Conservation (phyloP, 2,797 vertebrate species). For the Microctenopoma lineatum region DNA sequence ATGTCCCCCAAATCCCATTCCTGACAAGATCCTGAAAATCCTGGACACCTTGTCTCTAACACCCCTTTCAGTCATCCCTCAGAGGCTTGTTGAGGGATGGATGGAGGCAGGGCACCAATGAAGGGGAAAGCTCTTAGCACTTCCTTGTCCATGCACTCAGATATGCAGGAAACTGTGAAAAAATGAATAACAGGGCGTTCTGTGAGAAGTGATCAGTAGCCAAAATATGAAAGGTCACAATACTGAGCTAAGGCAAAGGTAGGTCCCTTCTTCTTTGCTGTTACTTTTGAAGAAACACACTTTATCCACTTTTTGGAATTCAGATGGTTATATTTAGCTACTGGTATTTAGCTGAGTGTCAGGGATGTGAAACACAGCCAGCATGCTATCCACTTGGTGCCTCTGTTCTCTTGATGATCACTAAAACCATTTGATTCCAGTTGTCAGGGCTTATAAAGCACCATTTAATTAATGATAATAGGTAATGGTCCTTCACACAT, state of each 20-base stretch:
- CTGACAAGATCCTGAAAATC: constrained; percentile 59
- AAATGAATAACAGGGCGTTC: constrained; percentile 53
- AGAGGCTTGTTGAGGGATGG: constrained; percentile 41
- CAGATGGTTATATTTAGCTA: constrained; percentile 10
- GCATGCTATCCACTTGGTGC: constrained; percentile 6
- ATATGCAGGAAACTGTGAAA: constrained; percentile 44
- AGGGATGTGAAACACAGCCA: constrained; percentile 19
- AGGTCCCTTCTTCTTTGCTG: constrained; percentile 9
- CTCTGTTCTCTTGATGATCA: constrained; percentile 26
- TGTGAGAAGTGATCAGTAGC: constrained; percentile 53
- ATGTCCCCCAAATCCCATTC: constrained; percentile 42
- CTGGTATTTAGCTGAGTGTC: constrained; percentile 2
- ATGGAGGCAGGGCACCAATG: constrained; percentile 39
- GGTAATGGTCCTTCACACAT: constrained; percentile 52
- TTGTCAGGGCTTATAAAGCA: constrained; percentile 15
- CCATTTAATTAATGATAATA: constrained; percentile 57
- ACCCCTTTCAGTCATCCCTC: constrained; percentile 50
- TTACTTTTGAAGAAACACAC: constrained; percentile 5
- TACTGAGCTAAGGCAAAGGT: constrained; percentile 16
- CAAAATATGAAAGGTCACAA: constrained; percentile 44
- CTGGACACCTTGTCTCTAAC: constrained; percentile 52
- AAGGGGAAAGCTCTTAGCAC: constrained; percentile 58
- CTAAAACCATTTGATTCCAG: constrained; percentile 17
- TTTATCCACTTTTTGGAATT: constrained; percentile 16
- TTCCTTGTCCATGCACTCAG: constrained; percentile 48